These are phyloP conservation scores for Furnarius figulus DNA, from an alignment of 2,113 vertebrate species.

Conservation along the genomic window DNA sequence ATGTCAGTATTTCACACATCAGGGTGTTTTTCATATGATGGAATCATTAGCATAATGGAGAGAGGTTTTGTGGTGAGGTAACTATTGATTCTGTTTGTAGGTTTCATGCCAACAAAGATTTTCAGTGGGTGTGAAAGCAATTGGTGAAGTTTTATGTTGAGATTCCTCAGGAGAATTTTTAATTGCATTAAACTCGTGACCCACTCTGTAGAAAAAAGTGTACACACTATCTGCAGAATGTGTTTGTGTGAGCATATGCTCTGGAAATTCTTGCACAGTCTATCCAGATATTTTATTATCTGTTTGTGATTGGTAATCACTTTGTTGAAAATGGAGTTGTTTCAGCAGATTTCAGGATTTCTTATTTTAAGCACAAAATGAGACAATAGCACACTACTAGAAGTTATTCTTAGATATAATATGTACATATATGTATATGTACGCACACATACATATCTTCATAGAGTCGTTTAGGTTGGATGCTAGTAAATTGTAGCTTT, in stretches of 20 bases:
- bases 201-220: neutral
- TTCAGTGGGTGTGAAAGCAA: neutral
- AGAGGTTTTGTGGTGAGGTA: slow-evolving; percentile 26
- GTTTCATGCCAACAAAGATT: slow-evolving; percentile 11
- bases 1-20: slow-evolving; percentile 33
- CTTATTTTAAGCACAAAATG: neutral
- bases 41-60: slow-evolving; percentile 29
- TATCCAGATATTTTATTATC: neutral
- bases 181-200: neutral
- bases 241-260: neutral
- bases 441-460: neutral
- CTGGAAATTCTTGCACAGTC: neutral
- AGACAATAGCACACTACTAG: neutral
- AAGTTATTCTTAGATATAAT: neutral
- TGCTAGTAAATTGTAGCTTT: slow-evolving; percentile 3
- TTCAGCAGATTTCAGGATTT: neutral
- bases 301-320: neutral
- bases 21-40: slow-evolving; percentile 19
- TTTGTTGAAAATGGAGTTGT: neutral
- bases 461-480: neutral
- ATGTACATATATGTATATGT: neutral
- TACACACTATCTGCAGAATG: neutral
- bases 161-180: neutral
- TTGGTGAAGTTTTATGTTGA: neutral
- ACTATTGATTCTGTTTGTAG: neutral